Evolutionary conservation across 92 coral and sea anemone species (phyloP).

Genomic region (Porites cylindrica): DNA sequence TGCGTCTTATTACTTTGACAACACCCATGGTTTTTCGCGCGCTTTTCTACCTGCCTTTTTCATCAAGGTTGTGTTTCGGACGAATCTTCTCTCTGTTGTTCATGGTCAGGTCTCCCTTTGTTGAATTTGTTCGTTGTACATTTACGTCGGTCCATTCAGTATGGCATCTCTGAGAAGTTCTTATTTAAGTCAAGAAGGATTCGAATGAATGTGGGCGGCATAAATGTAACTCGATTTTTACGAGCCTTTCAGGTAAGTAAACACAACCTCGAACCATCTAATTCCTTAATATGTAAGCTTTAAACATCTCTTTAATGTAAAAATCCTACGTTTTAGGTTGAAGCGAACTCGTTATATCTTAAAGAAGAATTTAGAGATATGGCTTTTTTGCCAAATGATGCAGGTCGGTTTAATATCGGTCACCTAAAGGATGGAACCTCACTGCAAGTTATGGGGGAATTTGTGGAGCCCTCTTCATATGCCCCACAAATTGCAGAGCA

Average conservation of each 20-base stretch:
- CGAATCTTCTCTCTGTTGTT: no score
- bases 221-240: conserved; percentile 48
- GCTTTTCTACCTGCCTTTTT: no score
- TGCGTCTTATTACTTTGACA: no score
- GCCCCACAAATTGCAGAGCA: conserved; percentile 40
- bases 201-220: conserved; percentile 21
- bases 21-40: no score
- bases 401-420: conserved; percentile 54
- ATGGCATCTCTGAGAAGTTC: no score
- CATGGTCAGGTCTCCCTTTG: no score
- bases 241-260: conserved; percentile 63
- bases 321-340: conserved; percentile 29
- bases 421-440: conserved; percentile 53
- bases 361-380: conserved; percentile 64
- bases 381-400: conserved; percentile 67
- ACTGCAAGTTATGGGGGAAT: conserved; percentile 66
- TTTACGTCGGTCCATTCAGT: no score
- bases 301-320: background rate
- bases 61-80: no score
- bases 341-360: conserved; percentile 40
- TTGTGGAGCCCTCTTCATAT: conserved; percentile 13
- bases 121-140: no score
- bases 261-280: background rate
- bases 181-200: conserved; percentile 19
- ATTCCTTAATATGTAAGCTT: background rate